phyloP scores from a whole-genome alignment of 2,113 vertebrate species.

The Saccopteryx leptura region DNA sequence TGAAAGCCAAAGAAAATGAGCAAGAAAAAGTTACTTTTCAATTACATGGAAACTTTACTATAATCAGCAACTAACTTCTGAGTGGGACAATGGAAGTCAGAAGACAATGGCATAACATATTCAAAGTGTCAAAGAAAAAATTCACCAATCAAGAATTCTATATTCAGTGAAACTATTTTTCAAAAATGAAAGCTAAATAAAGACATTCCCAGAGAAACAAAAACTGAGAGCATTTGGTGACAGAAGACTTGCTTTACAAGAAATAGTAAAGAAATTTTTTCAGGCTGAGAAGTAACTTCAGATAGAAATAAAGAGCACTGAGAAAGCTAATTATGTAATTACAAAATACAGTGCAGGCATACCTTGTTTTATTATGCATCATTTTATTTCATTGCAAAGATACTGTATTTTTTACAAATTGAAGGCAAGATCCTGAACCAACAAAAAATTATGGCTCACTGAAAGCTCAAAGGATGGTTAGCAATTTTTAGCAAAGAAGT shows the following conservation, averaged over 20 bases:
- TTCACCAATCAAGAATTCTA: neutral
- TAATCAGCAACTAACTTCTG: neutral
- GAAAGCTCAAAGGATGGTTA: neutral
- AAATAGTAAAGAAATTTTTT: neutral
- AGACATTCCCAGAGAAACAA: neutral
- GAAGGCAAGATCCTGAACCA: neutral
- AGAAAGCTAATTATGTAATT: neutral
- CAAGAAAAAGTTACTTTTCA: neutral
- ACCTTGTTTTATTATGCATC: neutral
- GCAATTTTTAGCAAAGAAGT: neutral
- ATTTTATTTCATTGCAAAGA: neutral
- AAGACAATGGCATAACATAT: neutral
- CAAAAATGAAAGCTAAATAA: neutral
- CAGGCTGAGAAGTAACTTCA: neutral
- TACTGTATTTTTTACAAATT: neutral
- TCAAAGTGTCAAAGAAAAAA: neutral
- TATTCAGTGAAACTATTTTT: neutral
- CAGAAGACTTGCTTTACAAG: neutral
- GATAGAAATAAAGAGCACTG: neutral
- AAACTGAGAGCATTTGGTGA: neutral
- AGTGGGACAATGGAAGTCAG: neutral
- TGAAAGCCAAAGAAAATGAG: neutral
- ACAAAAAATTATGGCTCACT: neutral
- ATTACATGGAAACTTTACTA: neutral
- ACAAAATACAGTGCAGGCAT: neutral